Percentiles rank a stretch among this genome's conserved stretches.
Conservation (phyloP, 1,140 invertebrate species). For the Cecropterus lyciades region DNA sequence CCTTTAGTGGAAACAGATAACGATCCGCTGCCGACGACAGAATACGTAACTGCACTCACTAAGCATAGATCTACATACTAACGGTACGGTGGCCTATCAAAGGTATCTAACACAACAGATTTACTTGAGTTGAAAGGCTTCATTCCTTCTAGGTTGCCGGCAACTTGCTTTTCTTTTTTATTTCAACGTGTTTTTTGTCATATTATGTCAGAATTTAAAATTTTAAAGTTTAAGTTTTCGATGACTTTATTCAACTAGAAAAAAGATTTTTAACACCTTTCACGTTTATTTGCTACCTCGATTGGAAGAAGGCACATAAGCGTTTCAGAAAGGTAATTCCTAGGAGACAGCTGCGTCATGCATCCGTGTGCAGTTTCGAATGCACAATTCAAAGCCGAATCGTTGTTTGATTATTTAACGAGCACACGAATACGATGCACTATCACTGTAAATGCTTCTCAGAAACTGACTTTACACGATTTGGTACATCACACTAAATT, state of each 20-base stretch:
- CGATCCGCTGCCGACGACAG: slow-evolving; percentile 81
- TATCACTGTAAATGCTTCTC: background rate
- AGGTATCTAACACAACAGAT: slow-evolving; percentile 70
- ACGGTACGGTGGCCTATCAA: slow-evolving; percentile 65
- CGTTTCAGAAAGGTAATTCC: slow-evolving; percentile 40
- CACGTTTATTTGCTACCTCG: slow-evolving; percentile 7
- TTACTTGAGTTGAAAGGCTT: slow-evolving; percentile 53
- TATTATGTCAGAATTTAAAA: background rate
- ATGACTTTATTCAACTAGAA: too few relatives aligned
- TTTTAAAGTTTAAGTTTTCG: too few relatives aligned
- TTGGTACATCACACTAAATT: background rate
- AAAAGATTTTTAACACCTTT: background rate
- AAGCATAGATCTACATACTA: slow-evolving; percentile 77
- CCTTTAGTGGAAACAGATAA: slow-evolving; percentile 84
- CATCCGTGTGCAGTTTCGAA: slow-evolving; percentile 47
- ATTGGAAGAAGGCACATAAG: slow-evolving; percentile 16
- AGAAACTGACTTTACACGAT: slow-evolving; percentile 2
- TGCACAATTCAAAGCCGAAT: slow-evolving; percentile 26
- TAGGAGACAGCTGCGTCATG: slow-evolving; percentile 47
- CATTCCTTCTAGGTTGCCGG: slow-evolving; percentile 19
- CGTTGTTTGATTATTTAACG: slow-evolving; percentile 29
- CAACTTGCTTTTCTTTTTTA: slow-evolving; percentile 11
- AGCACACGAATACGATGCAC: slow-evolving; percentile 14
- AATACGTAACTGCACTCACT: slow-evolving; percentile 81
- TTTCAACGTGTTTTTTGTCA: background rate